Base-by-base conservation (phyloP, 2,888 invertebrate genomes). In the Plagiodera versicolora region DNA sequence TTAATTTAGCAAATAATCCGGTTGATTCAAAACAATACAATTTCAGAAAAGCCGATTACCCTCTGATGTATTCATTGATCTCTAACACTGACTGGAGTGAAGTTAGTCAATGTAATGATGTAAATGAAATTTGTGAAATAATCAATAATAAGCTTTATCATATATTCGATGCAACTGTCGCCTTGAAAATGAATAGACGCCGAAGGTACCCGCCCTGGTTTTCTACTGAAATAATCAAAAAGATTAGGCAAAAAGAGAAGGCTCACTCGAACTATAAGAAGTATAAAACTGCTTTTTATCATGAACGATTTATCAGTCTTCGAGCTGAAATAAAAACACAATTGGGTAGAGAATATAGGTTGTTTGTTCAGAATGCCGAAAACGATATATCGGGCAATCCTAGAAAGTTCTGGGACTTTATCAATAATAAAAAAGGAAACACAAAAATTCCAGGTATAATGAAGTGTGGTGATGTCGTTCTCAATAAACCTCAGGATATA, bases 41-140 rank as follows among this genome's bases (percentile, higher is more conserved):
- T 52, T 53, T 53, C 35, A 16, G 19, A 18, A 53, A 44, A 53
- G 17, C 53, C 0, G 35, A 44, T 39, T 53, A 35, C 35, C 39
- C 35, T 19, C 19, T 53, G 16, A 19, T 53, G 18, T 53, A 53
- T 19, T 44, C 35, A 19, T 19, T 53, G 19, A 14, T 44, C 9
- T 44, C 53, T 10, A n/a, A 19, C 14, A 51, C 32, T 16, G 18
- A 28, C 14, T 51, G 19, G 51, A 35, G 35, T 24, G 32, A 47
- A 19, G 17, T 47, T 47, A 18, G 18, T 11, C 19, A 18, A 47
- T 19, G 18, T 19, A n/a, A 19, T 47, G 18, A 47, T 47, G 47
- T 47, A 47, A n/a, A 16, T 47, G 20, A 18, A 19, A 11, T 19
- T n/a, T 47, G 47, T 18, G 5, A 19, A 19, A 16, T 9, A 11